Evolutionary conservation across 2,888 invertebrate species (phyloP).

Genomic region (Cetonia aurata): DNA sequence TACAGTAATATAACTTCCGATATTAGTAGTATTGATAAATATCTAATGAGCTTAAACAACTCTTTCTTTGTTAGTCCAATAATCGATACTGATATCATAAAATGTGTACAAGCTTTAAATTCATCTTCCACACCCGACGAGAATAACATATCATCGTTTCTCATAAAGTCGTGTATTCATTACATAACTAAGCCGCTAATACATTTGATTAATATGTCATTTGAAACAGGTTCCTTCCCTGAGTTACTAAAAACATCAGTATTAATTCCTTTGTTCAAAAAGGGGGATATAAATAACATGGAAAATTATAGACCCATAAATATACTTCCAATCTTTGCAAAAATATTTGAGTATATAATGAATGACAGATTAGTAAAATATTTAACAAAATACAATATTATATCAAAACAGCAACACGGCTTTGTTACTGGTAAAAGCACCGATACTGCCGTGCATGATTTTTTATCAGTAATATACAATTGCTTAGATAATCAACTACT

Average conservation of each 20-base stretch:
- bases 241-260: background rate
- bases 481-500: background rate
- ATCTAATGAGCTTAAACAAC: no score
- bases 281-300: background rate
- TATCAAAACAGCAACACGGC: background rate
- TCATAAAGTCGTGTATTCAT: background rate
- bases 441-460: background rate
- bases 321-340: slow-evolving; percentile 1
- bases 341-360: slow-evolving; percentile 5
- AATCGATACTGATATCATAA: no score
- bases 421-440: background rate
- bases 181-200: background rate
- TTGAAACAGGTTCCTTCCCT: slow-evolving; percentile 5
- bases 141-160: slow-evolving; percentile 2
- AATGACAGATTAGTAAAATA: background rate
- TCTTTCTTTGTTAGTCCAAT: no score
- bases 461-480: background rate
- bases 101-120: background rate
- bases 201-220: slow-evolving; percentile 1
- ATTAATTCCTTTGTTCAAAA: background rate
- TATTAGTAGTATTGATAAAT: background rate
- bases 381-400: slow-evolving; percentile 1
- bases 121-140: slow-evolving; percentile 1
- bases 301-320: background rate
- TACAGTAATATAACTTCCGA: background rate